Evolutionary conservation across 2,113 vertebrate genomes (phyloP), one percentile per base, ranked within the genome.

Genomic region (Melierax canorus): DNA sequence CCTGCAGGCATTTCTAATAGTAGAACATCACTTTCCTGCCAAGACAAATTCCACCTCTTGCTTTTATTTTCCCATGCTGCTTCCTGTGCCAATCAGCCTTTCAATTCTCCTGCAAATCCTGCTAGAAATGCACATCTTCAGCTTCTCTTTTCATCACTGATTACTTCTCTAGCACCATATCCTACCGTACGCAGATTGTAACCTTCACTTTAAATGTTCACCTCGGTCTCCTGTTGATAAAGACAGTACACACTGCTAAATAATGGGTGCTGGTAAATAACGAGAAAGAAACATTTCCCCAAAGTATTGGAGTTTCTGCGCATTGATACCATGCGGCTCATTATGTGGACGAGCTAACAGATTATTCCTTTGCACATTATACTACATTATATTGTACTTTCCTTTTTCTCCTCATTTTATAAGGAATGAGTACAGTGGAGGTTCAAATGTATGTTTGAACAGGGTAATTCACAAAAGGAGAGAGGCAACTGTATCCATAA

Each of bases 21-120:
- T 91, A 73, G 92, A 96, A 95, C 91, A 96, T 48, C 93, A 66
- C 86, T 95, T 91, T 92, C 76, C 88, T 97, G 95, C 96, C 94
- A 97, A 97, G 91, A 95, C 83, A 95, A 96, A 95, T 94, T 95
- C 91, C 92, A 96, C 88, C 89, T 92, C 94, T 97, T 92, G 92
- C 88, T 97, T 97, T 96, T 95, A 95, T 97, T 97, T 97, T 94
- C 86, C 86, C 92, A 82, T 91, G 96, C 92, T 32, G 73, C 76
- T 92, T 97, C 77, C 91, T 91, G 66, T 64, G 69, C 89, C 94
- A 97, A 89, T 94, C 94, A 94, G 95, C 77, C 74, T 87, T 91
- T 85, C 94, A 79, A 43, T 94, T 94, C 86, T 93, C 60, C 83
- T 85, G 78, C 58, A 96, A 87, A 95, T 85, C 80, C 79, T 68